phyloP scores from a whole-genome alignment of 2,888 invertebrate genomes.

The Pterostichus niger region DNA sequence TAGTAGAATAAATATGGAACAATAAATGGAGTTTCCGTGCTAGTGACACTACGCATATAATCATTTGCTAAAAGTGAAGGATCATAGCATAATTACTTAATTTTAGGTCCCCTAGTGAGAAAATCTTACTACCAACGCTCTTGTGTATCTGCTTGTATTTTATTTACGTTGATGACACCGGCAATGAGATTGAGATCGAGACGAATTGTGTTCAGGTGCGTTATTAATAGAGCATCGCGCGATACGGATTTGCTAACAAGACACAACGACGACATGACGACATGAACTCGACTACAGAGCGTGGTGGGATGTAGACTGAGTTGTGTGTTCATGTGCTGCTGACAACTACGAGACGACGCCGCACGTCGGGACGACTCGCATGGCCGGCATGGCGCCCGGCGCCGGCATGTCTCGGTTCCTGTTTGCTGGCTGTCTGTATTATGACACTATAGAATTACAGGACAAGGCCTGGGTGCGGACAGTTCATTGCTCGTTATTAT shows the following conservation, averaged over 20 bases:
- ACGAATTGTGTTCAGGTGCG: constrained; percentile 9
- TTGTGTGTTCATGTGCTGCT: background rate
- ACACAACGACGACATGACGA: background rate
- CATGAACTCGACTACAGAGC: too few species aligned
- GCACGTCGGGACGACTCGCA: background rate
- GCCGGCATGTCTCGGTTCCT: constrained; percentile 45
- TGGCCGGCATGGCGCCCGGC: constrained; percentile 15
- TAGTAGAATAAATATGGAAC: too few species aligned
- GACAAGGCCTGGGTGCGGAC: background rate
- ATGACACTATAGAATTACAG: constrained; percentile 29
- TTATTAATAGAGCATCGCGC: constrained; percentile 27
- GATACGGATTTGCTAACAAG: constrained; percentile 4
- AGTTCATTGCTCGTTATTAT: constrained; percentile 12
- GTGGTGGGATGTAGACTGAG: too few species aligned
- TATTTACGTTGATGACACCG: constrained; percentile 18
- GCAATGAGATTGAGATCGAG: background rate
- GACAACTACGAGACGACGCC: constrained; percentile 1
- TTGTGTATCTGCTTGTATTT: background rate
- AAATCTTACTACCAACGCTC: too few species aligned
- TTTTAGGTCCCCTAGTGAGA: too few species aligned
- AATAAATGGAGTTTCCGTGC: too few species aligned
- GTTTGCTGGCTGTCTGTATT: constrained; percentile 30
- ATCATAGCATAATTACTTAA: too few species aligned
- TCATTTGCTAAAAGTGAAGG: too few species aligned
- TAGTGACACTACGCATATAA: too few species aligned